These are phyloP conservation scores for Drosophila truncata DNA, from an alignment of 1,140 invertebrate species.

Conservation along the genomic window DNA sequence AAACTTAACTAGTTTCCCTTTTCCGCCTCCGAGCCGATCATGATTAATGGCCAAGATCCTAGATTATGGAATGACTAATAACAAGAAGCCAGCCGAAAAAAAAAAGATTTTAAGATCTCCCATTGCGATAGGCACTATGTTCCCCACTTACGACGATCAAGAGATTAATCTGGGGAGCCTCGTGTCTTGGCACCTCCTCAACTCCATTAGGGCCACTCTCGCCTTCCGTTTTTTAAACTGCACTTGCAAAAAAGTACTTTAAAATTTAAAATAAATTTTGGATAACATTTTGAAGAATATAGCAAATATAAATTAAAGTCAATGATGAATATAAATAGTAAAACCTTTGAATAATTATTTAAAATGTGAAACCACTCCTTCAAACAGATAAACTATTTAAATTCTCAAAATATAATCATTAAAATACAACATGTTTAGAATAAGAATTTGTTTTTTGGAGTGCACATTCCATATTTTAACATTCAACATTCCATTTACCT, in stretches of 20 bases:
- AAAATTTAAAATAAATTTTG: no score
- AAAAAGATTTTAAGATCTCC: slow-evolving; percentile 27
- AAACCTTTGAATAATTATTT: no score
- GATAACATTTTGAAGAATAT: neutral
- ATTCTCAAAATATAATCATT: neutral
- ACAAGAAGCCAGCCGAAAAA: slow-evolving; percentile 8
- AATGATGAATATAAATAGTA: no score
- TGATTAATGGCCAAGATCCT: slow-evolving; percentile 35
- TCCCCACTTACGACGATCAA: slow-evolving; percentile 33
- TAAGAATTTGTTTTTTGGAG: neutral
- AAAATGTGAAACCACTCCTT: no score
- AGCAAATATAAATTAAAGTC: neutral
- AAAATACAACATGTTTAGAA: no score
- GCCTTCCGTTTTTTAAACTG: slow-evolving; percentile 18
- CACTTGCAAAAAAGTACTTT: slow-evolving; percentile 12
- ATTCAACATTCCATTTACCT: slow-evolving; percentile 31
- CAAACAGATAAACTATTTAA: neutral
- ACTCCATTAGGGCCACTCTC: slow-evolving; percentile 30
- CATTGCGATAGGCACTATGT: slow-evolving; percentile 17
- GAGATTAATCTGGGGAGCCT: slow-evolving; percentile 27
- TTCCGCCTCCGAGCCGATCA: slow-evolving; percentile 3
- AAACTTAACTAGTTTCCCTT: slow-evolving; percentile 15
- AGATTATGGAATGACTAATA: slow-evolving; percentile 37
- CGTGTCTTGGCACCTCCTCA: slow-evolving; percentile 32
- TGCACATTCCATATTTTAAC: slow-evolving; percentile 41